A percentile compares a stretch with the other conserved stretches of the same genome.
These are phyloP conservation scores for Phortica variegata DNA, from an alignment of 1,140 invertebrate species.

Conservation along the genomic window DNA sequence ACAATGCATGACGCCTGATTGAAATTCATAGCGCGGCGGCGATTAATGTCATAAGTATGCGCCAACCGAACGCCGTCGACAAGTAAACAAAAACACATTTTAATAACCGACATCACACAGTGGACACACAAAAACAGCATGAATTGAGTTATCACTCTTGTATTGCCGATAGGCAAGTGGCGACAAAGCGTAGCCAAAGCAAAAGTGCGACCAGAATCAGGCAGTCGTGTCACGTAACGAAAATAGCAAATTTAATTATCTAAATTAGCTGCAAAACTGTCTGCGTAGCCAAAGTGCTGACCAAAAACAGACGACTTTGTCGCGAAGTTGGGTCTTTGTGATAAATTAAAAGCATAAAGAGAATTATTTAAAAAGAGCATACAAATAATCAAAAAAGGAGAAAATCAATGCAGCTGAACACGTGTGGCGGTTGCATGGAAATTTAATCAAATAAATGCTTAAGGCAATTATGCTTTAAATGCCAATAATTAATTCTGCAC, in stretches of 20 bases:
- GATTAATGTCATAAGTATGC: constrained; percentile 54
- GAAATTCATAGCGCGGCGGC: constrained; percentile 50
- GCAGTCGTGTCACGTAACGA: constrained; percentile 36
- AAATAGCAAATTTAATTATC: constrained; percentile 46
- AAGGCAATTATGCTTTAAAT: constrained; percentile 54
- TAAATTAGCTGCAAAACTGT: constrained; percentile 38
- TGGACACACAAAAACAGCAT: too few species aligned
- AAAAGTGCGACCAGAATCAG: too few species aligned
- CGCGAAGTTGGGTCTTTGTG: too few species aligned
- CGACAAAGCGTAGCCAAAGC: too few species aligned
- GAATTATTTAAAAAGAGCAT: constrained; percentile 2
- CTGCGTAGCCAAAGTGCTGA: too few species aligned
- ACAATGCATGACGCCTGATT: too few species aligned
- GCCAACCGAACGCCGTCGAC: too few species aligned
- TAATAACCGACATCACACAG: too few species aligned
- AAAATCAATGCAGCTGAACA: constrained; percentile 13
- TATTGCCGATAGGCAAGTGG: too few species aligned
- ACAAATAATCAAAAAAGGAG: constrained; percentile 10
- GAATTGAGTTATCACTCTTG: too few species aligned
- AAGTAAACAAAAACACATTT: too few species aligned
- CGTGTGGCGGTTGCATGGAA: constrained; percentile 14
- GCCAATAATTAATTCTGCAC: constrained; percentile 53
- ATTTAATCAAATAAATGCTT: constrained; percentile 54
- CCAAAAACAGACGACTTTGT: too few species aligned
- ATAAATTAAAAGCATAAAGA: constrained; percentile 18